Evolutionary conservation across 2,113 vertebrate genomes (phyloP).

Genomic region (Lates calcarifer): DNA sequence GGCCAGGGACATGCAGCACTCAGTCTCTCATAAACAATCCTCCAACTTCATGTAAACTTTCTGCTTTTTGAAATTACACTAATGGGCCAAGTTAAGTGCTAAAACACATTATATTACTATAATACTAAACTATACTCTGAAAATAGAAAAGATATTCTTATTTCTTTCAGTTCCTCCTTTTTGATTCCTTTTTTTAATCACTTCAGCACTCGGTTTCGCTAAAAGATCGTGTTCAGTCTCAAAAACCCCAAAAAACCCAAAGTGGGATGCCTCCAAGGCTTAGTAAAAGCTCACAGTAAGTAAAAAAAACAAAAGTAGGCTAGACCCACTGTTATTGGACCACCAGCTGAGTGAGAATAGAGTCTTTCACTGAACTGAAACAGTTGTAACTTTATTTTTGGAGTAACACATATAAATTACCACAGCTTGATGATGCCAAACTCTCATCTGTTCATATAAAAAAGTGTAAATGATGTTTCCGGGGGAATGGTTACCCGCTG

Average conservation of each 20-base stretch:
- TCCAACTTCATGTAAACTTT: background rate
- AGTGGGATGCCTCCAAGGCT: background rate
- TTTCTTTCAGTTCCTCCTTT: background rate
- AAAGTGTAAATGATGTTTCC: background rate
- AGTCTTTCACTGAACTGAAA: conserved; percentile 27
- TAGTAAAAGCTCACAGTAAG: background rate
- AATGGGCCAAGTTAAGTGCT: background rate
- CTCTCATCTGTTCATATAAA: background rate
- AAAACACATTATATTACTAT: background rate
- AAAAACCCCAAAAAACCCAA: conserved; percentile 29
- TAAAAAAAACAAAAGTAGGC: conserved; percentile 27
- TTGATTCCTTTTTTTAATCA: background rate
- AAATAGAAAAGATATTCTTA: background rate
- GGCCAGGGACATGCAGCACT: conserved; percentile 9
- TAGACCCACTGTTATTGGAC: conserved; percentile 12
- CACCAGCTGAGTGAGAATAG: conserved; percentile 40
- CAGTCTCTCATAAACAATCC: conserved; percentile 27
- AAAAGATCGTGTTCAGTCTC: background rate
- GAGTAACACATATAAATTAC: background rate
- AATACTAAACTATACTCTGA: no score
- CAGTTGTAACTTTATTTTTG: conserved; percentile 8
- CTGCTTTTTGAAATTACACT: background rate
- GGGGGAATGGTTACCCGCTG: background rate
- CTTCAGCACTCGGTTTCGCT: background rate
- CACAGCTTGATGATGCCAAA: background rate